Evolutionary conservation across 2,113 vertebrate genomes (phyloP).

Genomic region (Bufo bufo): DNA sequence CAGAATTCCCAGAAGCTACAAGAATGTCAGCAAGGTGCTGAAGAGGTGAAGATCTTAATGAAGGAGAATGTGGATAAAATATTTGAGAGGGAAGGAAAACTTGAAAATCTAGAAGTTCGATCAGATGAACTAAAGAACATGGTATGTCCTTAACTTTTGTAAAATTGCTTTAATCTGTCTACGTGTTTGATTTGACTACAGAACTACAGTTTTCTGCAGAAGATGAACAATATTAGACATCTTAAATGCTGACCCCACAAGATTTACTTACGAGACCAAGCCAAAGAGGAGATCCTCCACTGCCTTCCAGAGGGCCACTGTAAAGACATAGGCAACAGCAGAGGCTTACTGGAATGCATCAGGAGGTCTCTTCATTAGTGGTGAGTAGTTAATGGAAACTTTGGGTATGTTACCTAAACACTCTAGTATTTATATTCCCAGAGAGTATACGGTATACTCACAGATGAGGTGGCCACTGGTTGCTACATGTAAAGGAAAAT

Average conservation of each 20-base stretch:
- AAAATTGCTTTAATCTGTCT: neutral
- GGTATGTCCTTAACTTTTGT: slow-evolving; percentile 60
- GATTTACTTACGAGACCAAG: neutral
- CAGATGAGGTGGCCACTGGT: no score
- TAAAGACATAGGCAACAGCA: no score
- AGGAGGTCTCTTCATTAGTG: no score
- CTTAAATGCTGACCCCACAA: neutral
- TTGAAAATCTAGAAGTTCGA: slow-evolving; percentile 64
- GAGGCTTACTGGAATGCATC: no score
- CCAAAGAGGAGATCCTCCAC: neutral
- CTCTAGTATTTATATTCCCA: no score
- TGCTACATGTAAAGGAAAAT: no score
- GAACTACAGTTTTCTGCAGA: neutral
- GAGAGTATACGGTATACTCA: no score
- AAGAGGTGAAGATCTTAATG: slow-evolving; percentile 71
- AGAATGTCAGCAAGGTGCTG: slow-evolving; percentile 65
- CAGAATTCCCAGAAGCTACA: slow-evolving; percentile 65
- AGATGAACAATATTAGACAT: neutral
- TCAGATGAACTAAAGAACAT: slow-evolving; percentile 66
- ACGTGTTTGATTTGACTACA: neutral
- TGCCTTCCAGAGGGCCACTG: neutral
- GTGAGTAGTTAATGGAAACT: neutral
- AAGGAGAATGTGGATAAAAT: slow-evolving; percentile 66
- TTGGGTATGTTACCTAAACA: no score
- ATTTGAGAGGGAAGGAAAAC: slow-evolving; percentile 68